Evolutionary conservation across 2,888 invertebrate genomes (phyloP).

Genomic region (Phorcus lineatus): DNA sequence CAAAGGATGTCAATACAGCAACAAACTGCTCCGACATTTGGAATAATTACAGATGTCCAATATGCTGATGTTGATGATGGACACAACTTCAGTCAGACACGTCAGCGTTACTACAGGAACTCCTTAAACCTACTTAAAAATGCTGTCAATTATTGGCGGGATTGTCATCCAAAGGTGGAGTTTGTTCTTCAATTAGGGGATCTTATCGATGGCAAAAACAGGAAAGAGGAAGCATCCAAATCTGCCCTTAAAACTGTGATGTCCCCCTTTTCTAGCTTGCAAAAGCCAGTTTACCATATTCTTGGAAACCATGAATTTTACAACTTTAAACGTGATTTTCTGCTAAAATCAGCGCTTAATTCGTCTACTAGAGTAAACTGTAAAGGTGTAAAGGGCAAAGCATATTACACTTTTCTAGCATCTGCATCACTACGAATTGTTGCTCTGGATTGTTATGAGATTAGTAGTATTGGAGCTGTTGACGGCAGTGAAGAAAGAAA

Average conservation of each 20-base stretch:
- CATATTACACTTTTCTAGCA: conserved; percentile 70
- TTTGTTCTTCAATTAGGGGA: conserved; percentile 76
- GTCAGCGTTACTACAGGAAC: conserved; percentile 71
- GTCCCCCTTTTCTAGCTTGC: conserved; percentile 53
- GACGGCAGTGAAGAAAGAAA: conserved; percentile 53
- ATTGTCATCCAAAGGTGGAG: conserved; percentile 39
- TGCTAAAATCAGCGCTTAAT: conserved; percentile 54
- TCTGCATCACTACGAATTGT: conserved; percentile 63
- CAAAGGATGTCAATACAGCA: neutral
- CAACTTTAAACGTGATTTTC: conserved; percentile 69
- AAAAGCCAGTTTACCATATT: conserved; percentile 63
- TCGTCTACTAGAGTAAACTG: conserved; percentile 40
- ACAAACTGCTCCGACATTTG: conserved; percentile 62
- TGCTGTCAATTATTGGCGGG: conserved; percentile 69
- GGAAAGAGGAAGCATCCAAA: conserved; percentile 48
- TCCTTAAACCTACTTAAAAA: conserved; percentile 65
- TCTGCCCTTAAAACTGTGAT: conserved; percentile 62
- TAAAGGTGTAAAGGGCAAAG: conserved; percentile 31
- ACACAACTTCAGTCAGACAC: conserved; percentile 66
- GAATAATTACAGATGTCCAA: conserved; percentile 75
- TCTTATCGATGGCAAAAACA: conserved; percentile 73
- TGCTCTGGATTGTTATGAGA: conserved; percentile 73
- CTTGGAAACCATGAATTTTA: conserved; percentile 76
- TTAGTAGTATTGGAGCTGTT: conserved; percentile 68
- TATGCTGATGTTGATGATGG: conserved; percentile 75